These are phyloP conservation scores for Unio pictorum DNA, from an alignment of 2,888 invertebrate genomes.

Conservation along the genomic window DNA sequence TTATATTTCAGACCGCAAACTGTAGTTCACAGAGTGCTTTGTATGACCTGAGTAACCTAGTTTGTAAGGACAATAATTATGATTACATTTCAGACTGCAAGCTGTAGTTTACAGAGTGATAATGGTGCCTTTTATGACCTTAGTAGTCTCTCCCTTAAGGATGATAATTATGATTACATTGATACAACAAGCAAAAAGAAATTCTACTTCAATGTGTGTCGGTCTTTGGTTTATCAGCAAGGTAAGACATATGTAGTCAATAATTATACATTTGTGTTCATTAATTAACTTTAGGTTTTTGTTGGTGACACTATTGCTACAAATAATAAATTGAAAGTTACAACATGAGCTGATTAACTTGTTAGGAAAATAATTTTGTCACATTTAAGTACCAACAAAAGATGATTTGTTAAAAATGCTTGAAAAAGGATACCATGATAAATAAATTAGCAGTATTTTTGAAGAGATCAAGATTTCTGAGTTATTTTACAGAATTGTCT, in stretches of 20 bases:
- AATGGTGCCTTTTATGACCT: slow-evolving; percentile 49
- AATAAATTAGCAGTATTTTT: not conserved
- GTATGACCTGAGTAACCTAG: slow-evolving; percentile 43
- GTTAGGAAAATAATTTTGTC: not conserved
- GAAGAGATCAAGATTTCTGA: too few relatives aligned
- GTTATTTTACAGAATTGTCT: too few relatives aligned
- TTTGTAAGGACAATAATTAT: slow-evolving; percentile 39
- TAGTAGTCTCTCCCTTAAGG: slow-evolving; percentile 35
- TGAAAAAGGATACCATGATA: not conserved
- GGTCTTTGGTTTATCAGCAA: slow-evolving; percentile 56
- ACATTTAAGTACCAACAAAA: too few relatives aligned
- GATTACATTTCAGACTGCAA: slow-evolving; percentile 7
- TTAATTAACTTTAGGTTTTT: too few relatives aligned
- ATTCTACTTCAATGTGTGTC: slow-evolving; percentile 61
- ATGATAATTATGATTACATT: slow-evolving; percentile 49
- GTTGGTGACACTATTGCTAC: too few relatives aligned
- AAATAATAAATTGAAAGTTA: too few relatives aligned
- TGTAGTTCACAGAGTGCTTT: too few relatives aligned
- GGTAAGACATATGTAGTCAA: slow-evolving; percentile 30
- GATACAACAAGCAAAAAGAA: slow-evolving; percentile 26
- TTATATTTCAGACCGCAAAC: slow-evolving; percentile 1
- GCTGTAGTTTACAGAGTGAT: too few relatives aligned
- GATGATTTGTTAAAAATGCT: not conserved
- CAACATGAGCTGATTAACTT: too few relatives aligned
- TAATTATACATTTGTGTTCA: too few relatives aligned